phyloP scores from a whole-genome alignment of 2,113 vertebrate species.

The Seriola quinqueradiata region DNA sequence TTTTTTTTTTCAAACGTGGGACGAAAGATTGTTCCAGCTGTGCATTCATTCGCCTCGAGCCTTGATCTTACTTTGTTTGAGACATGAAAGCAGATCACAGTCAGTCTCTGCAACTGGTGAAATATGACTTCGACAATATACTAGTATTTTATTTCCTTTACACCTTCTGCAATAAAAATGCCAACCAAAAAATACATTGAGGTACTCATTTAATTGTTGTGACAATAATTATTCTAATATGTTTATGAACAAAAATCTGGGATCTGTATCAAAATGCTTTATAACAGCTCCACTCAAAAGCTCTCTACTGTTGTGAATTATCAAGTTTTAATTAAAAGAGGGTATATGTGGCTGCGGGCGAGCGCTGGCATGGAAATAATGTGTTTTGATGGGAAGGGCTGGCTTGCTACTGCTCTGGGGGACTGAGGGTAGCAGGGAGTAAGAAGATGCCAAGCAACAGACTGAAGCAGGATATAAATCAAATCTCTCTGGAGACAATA shows the following conservation, averaged over 20 bases:
- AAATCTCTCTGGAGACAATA: constrained; percentile 77
- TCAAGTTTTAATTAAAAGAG: constrained; percentile 55
- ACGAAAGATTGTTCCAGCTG: constrained; percentile 36
- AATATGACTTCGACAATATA: constrained; percentile 18
- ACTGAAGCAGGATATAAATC: constrained; percentile 79
- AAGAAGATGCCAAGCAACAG: constrained; percentile 77
- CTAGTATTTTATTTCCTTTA: not conserved
- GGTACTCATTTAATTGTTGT: not conserved
- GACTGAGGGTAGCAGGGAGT: constrained; percentile 64
- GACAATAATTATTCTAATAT: not conserved
- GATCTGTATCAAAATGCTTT: constrained; percentile 4
- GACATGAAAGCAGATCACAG: constrained; percentile 33
- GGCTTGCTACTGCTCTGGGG: constrained; percentile 57
- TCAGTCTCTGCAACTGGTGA: not conserved
- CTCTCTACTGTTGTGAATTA: constrained; percentile 25
- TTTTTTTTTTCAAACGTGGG: not conserved
- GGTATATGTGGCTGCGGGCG: constrained; percentile 47
- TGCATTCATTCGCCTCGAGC: constrained; percentile 22
- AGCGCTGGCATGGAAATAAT: constrained; percentile 68
- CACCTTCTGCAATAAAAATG: constrained; percentile 1
- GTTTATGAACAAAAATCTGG: not conserved
- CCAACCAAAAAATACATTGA: not conserved
- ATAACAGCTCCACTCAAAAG: not conserved
- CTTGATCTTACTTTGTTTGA: constrained; percentile 33
- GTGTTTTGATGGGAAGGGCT: constrained; percentile 70